Conservation (phyloP, 2,797 vertebrate species). For the Paramormyrops hopkinsi region DNA sequence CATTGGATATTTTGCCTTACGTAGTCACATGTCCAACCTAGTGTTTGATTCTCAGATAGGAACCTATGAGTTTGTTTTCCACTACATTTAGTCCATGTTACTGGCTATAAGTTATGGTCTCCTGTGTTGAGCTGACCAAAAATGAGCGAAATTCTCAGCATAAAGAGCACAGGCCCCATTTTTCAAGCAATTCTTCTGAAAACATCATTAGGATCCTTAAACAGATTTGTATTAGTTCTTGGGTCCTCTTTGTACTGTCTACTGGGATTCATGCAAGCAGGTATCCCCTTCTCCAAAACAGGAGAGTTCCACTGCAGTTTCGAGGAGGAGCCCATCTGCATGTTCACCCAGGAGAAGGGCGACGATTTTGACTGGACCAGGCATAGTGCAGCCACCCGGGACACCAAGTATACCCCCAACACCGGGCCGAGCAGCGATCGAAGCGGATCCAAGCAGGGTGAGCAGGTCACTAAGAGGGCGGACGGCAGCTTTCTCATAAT, state of each 20-base stretch:
- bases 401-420: constrained; percentile 96
- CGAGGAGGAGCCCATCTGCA: constrained; percentile 91
- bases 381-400: constrained; percentile 88
- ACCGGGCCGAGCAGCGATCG: constrained; percentile 87
- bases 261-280: neutral
- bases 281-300: constrained; percentile 48
- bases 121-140: neutral
- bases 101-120: neutral
- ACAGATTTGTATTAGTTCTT: neutral
- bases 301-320: constrained; percentile 98
- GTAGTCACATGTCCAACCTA: neutral
- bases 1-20: neutral
- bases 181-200: neutral
- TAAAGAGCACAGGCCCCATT: neutral
- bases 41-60: neutral
- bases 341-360: constrained; percentile 94
- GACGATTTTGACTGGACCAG: constrained; percentile 96
- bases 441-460: constrained; percentile 90
- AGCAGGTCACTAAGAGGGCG: constrained; percentile 15
- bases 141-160: neutral
- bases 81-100: neutral
- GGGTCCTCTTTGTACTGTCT: neutral
- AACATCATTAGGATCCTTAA: neutral
- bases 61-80: neutral
- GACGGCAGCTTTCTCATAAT: neutral